Evolutionary conservation across 2,888 invertebrate species (phyloP), one percentile per base, ranked within the genome.

Genomic region (Hirudinaria manillensis): DNA sequence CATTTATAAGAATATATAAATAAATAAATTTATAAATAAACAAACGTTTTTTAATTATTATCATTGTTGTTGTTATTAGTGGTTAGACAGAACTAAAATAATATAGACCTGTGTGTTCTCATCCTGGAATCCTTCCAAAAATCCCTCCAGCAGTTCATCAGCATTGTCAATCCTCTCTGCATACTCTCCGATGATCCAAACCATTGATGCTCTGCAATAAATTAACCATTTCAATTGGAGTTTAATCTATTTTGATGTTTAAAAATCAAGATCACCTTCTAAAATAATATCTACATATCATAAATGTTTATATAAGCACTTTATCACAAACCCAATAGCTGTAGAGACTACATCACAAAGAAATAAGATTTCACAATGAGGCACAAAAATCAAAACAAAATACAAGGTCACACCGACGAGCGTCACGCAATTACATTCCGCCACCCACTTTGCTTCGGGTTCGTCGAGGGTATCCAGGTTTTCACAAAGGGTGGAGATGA

Each of bases 131-230:
- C 95, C 98, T 87, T 99, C 99, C 10, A 99, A 76, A 88, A 99
- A 99, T 78, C 95, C 95, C 84, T 99, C 98, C 29, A 99, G 87
- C 38, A 99, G 88, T 83, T 99, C 99, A 83, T 99, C 99, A 0
- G 99, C 99, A 85, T 99, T 99, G 86, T 99, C 99, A 80, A 99
- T 99, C 79, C 99, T 90, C 85, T 99, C 99, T 0, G 99, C 99
- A 86, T 99, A 99, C 86, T 99, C 98, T 29, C 97, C 98, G 81
- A 89, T 89, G 79, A 90, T 90, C 90, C 89, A 90, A 80, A 90
- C 98, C 98, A 98, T 99, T 10, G 95, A 95, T 4, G 98, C 98
- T 80, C 98, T 70, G 27, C 74, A 70, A 13, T 74, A 78, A 10
- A 61, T 72, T 38, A 68, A 68, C 3, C 27, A 24, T 61, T 24